A percentile compares a stretch with the other conserved stretches of the same genome.
phyloP scores from a whole-genome alignment of 2,888 invertebrate species.

The Chrysolina haemoptera region DNA sequence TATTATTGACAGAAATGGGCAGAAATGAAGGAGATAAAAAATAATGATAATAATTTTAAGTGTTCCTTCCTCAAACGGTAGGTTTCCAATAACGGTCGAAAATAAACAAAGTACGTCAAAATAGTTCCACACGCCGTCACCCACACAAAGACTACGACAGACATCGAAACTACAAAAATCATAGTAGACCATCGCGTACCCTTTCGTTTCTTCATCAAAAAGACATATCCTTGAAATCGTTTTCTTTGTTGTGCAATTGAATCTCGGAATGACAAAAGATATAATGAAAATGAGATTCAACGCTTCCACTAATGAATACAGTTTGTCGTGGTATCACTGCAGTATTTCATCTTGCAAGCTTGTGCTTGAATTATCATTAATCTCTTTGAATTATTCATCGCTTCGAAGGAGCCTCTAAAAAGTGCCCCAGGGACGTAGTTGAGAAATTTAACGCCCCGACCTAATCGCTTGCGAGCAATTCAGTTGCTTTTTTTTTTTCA shows the following conservation, averaged over 20 bases:
- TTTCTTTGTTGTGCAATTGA: slow-evolving; percentile 5
- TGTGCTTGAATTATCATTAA: slow-evolving; percentile 28
- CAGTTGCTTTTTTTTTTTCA: background rate
- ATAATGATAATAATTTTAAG: too few species aligned
- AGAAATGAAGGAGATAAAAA: too few species aligned
- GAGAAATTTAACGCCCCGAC: slow-evolving; percentile 13
- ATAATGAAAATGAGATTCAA: slow-evolving; percentile 12
- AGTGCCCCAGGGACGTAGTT: slow-evolving; percentile 18
- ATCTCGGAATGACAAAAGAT: slow-evolving; percentile 4
- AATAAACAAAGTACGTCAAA: too few species aligned
- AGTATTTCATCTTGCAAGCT: slow-evolving; percentile 28
- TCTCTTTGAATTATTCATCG: slow-evolving; percentile 31
- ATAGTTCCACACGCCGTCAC: too few species aligned
- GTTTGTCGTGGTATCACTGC: slow-evolving; percentile 28
- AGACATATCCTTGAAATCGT: background rate
- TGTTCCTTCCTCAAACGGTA: too few species aligned
- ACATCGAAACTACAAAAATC: background rate
- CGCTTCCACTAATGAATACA: slow-evolving; percentile 28
- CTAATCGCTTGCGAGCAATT: background rate
- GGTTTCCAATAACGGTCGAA: too few species aligned
- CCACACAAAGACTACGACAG: too few species aligned
- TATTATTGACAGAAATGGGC: too few species aligned
- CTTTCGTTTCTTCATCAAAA: background rate
- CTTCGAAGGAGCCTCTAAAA: slow-evolving; percentile 13
- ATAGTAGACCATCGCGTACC: background rate